These are phyloP conservation scores for Hetaerina americana DNA, from an alignment of 1,140 invertebrate genomes.

Conservation along the genomic window DNA sequence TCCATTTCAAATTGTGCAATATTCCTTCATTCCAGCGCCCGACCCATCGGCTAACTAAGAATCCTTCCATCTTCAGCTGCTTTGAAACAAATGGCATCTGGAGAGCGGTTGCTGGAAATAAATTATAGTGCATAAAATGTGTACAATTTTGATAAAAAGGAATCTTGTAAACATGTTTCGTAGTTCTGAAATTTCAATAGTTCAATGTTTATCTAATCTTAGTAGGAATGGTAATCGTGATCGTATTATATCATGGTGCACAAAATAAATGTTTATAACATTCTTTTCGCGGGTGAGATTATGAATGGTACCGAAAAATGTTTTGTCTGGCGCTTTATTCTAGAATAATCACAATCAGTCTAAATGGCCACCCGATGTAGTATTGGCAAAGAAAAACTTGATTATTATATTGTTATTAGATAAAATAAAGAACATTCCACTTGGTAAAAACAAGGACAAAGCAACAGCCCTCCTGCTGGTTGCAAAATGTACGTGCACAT, in stretches of 20 bases:
- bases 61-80: slow-evolving; percentile 45
- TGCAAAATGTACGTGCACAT: not conserved
- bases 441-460: not conserved
- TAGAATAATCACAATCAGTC: no score
- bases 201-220: not conserved
- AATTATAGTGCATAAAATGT: not conserved
- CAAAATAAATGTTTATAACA: not conserved
- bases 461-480: not conserved
- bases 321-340: no score
- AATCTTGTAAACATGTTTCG: not conserved
- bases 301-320: no score
- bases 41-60: slow-evolving; percentile 35
- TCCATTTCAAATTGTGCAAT: slow-evolving; percentile 41
- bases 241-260: not conserved
- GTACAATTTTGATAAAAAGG: not conserved
- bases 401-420: not conserved
- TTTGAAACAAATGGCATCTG: slow-evolving; percentile 37
- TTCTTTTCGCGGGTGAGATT: no score
- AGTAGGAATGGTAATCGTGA: not conserved
- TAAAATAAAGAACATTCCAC: not conserved
- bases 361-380: not conserved
- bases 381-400: not conserved
- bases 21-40: slow-evolving; percentile 39
- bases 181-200: not conserved
- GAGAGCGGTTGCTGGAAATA: slow-evolving; percentile 29